phyloP scores from a whole-genome alignment of 2,113 vertebrate genomes.

The Acrocephalus arundinaceus region DNA sequence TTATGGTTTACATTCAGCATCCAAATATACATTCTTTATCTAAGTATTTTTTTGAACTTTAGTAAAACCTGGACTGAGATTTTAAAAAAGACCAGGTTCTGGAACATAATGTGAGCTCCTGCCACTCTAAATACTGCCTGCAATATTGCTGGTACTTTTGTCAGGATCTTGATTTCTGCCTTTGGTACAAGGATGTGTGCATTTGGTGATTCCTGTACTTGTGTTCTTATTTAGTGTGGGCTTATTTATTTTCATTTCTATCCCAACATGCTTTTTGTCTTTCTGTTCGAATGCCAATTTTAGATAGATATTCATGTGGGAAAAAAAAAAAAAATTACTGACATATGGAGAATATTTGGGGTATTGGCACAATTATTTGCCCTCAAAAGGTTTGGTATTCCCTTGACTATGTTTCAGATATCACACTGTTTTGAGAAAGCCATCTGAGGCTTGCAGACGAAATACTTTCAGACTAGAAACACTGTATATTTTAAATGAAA shows the following conservation, averaged over 20 bases:
- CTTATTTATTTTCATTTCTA: neutral
- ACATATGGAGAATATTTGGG: neutral
- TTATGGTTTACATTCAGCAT: neutral
- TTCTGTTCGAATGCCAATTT: neutral
- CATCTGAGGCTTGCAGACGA: neutral
- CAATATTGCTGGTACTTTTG: neutral
- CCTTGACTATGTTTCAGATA: constrained; percentile 28
- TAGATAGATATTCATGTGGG: neutral
- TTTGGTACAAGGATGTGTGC: neutral
- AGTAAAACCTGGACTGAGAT: neutral
- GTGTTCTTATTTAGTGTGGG: neutral
- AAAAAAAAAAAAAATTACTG: neutral
- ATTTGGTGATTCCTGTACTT: neutral
- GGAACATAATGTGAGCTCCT: neutral
- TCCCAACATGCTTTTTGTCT: neutral
- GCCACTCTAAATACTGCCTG: neutral
- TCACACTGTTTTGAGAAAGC: neutral
- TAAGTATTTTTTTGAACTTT: neutral
- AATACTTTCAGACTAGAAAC: neutral
- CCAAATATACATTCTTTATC: neutral
- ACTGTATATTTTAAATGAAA: neutral
- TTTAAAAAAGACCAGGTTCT: neutral
- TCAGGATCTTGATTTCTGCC: neutral
- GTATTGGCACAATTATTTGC: neutral
- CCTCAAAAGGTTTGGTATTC: neutral